Percentiles rank a stretch among this genome's conserved stretches.
Conservation (phyloP, 2,797 vertebrate species). For the Phoeniculus purpureus region DNA sequence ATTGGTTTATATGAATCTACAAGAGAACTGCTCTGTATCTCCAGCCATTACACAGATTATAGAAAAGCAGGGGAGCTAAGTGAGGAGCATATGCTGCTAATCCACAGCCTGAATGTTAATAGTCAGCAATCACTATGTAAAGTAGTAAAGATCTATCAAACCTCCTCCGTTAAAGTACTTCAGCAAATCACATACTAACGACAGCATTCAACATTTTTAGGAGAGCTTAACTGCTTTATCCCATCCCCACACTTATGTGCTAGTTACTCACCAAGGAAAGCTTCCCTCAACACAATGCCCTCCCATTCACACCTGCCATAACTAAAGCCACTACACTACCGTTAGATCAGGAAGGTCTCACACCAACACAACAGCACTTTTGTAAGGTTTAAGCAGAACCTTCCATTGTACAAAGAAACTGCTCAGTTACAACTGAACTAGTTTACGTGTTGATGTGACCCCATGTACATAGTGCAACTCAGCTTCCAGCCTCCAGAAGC, state of each 20-base stretch:
- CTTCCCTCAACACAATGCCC: rapidly evolving
- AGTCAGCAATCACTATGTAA: neutral
- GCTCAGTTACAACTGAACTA: neutral
- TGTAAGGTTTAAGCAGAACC: neutral
- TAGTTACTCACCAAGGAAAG: neutral
- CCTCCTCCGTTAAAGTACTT: neutral
- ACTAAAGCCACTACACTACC: neutral
- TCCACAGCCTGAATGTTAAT: neutral
- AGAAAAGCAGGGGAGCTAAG: neutral
- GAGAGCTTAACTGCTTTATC: neutral
- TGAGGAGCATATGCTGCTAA: neutral
- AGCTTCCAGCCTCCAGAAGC: neutral
- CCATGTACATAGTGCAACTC: neutral
- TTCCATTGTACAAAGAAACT: neutral
- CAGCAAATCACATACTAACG: neutral
- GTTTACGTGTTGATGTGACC: neutral
- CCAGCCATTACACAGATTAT: neutral
- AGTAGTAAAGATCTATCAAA: neutral
- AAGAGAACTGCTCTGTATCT: neutral
- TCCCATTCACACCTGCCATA: neutral
- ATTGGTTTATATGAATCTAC: neutral
- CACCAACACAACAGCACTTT: neutral
- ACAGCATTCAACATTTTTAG: neutral
- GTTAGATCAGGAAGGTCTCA: neutral
- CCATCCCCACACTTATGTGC: neutral